Evolutionary conservation across 2,888 invertebrate species (phyloP).

Genomic region (Hemicrepidius hirtus): DNA sequence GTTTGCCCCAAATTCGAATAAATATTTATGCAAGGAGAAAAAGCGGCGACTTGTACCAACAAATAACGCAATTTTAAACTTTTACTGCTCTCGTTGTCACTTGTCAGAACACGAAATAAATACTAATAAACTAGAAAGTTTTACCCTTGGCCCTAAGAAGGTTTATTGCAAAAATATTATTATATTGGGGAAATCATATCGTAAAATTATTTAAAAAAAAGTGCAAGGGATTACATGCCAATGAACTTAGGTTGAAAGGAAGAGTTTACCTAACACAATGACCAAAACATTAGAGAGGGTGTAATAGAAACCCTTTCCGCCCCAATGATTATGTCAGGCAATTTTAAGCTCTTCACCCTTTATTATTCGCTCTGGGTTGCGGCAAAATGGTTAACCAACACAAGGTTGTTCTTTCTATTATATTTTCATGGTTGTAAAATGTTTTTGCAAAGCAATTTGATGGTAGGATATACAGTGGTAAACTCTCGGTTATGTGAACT

Average conservation of each 20-base stretch:
- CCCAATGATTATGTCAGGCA: slow-evolving; percentile 43
- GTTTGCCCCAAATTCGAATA: slow-evolving; percentile 12
- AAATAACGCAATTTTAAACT: slow-evolving; percentile 24
- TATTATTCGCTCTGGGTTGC: slow-evolving; percentile 39
- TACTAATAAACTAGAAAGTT: slow-evolving; percentile 10
- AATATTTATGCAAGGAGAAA: slow-evolving; percentile 16
- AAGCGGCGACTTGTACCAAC: slow-evolving; percentile 2
- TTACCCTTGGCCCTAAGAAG: neutral
- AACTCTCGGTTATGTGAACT: too few relatives aligned
- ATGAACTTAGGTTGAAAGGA: neutral
- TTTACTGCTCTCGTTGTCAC: slow-evolving; percentile 17
- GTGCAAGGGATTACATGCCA: neutral
- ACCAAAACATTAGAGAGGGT: slow-evolving; percentile 14
- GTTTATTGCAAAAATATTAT: neutral
- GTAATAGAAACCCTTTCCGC: slow-evolving; percentile 43
- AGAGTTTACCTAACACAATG: slow-evolving; percentile 1
- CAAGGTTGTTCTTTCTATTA: slow-evolving; percentile 34
- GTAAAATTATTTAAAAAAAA: slow-evolving; percentile 4
- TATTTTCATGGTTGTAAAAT: slow-evolving; percentile 43
- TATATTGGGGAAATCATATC: neutral
- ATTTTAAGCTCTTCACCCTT: slow-evolving; percentile 45
- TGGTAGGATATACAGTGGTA: too few relatives aligned
- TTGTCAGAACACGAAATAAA: slow-evolving; percentile 1
- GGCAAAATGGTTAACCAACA: slow-evolving; percentile 48
- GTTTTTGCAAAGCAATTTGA: slow-evolving; percentile 20